Conservation (phyloP, 2,113 vertebrate genomes). For the Brienomyrus longianalis region DNA sequence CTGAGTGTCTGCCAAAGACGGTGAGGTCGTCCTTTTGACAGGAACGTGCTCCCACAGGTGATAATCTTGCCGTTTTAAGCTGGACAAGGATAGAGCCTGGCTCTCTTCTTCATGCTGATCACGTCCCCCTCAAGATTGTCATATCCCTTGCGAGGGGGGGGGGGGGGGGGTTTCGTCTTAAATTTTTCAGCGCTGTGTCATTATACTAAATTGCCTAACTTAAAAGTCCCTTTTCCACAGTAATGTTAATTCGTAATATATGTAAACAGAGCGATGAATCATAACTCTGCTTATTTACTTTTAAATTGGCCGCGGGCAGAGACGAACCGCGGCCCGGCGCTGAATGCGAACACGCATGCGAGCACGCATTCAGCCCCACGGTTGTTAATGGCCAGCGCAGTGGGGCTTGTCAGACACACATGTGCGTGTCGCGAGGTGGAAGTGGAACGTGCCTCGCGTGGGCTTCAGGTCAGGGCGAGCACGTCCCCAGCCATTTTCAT, state of each 20-base stretch:
- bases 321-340: background rate
- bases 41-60: background rate
- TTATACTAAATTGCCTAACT: background rate
- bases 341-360: background rate
- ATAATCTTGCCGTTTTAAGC: background rate
- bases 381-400: background rate
- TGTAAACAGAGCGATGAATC: background rate
- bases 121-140: background rate
- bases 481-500: background rate
- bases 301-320: background rate
- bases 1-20: background rate
- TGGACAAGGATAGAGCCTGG: background rate
- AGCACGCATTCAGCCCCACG: background rate
- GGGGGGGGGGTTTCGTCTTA: background rate
- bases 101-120: background rate
- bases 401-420: background rate
- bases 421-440: background rate
- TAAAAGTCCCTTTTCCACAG: constrained; percentile 1
- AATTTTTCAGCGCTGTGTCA: constrained; percentile 3
- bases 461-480: background rate
- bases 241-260: background rate
- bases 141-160: background rate
- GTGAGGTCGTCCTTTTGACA: background rate
- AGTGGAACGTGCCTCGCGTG: background rate
- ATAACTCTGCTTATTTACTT: background rate